Percentiles rank a stretch among this genome's conserved stretches.
These are phyloP conservation scores for Nephrocerus scutellatus DNA, from an alignment of 2,888 invertebrate species.

Conservation along the genomic window DNA sequence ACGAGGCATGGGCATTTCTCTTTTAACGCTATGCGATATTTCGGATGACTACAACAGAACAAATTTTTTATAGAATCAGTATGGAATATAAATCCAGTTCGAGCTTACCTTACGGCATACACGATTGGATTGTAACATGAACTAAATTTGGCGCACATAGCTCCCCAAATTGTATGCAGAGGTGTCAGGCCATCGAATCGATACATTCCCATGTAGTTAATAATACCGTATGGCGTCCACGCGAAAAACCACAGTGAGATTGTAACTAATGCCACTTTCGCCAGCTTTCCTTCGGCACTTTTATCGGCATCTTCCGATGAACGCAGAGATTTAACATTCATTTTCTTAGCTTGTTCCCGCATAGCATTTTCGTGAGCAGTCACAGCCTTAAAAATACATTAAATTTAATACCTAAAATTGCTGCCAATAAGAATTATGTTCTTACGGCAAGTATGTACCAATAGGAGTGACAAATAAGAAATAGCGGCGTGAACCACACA, in stretches of 20 bases:
- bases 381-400: constrained; percentile 61
- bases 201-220: constrained; percentile 75
- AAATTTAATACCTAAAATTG: too few species aligned
- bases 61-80: too few species aligned
- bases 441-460: constrained; percentile 75
- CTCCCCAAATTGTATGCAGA: constrained; percentile 79
- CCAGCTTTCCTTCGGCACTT: constrained; percentile 79
- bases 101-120: constrained; percentile 72
- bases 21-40: constrained; percentile 55
- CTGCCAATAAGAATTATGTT: too few species aligned
- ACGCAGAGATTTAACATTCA: constrained; percentile 83
- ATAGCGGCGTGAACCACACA: constrained; percentile 69
- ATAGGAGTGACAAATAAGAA: constrained; percentile 79
- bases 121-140: constrained; percentile 87
- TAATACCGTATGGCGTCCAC: constrained; percentile 84
- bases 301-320: constrained; percentile 70
- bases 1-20: constrained; percentile 56
- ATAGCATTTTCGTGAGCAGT: constrained; percentile 77
- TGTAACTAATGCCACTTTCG: constrained; percentile 85
- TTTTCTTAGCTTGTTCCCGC: constrained; percentile 88
- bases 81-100: not conserved
- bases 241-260: constrained; percentile 87
- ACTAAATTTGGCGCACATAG: constrained; percentile 86
- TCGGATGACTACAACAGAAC: constrained; percentile 51
- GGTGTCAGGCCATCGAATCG: constrained; percentile 67